Evolutionary conservation across 2,113 vertebrate genomes (phyloP).

Genomic region (Sardina pilchardus): DNA sequence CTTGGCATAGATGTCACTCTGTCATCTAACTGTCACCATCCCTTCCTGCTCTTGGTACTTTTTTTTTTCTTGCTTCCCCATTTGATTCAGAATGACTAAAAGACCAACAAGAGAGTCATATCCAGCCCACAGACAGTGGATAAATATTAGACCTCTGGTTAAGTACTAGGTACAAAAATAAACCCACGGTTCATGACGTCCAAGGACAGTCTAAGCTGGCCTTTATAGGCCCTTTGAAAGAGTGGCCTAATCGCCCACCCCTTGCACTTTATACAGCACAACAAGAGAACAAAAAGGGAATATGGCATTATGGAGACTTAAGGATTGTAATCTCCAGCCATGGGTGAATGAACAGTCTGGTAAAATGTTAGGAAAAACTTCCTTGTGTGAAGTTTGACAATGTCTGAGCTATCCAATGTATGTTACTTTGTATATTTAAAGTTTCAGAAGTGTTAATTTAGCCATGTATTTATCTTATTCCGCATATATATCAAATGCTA

Average conservation of each 20-base stretch:
- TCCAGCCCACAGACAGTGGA: conserved; percentile 6
- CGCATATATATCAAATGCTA: background rate
- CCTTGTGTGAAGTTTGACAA: background rate
- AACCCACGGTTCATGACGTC: background rate
- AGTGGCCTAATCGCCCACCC: conserved; percentile 24
- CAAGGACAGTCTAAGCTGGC: conserved; percentile 29
- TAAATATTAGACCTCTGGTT: conserved; percentile 11
- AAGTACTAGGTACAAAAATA: conserved; percentile 18
- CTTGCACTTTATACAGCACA: conserved; percentile 11
- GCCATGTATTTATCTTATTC: background rate
- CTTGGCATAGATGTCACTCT: background rate
- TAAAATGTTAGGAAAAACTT: background rate
- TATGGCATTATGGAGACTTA: background rate
- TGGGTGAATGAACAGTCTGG: too few relatives aligned
- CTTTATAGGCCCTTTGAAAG: conserved; percentile 29
- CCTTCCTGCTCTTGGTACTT: background rate
- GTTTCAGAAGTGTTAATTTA: background rate
- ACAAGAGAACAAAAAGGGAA: conserved; percentile 26
- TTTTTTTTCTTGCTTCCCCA: conserved; percentile 9
- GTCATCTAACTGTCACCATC: background rate
- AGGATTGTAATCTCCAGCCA: background rate
- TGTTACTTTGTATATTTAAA: background rate
- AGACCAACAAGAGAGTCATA: background rate
- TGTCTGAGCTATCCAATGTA: too few relatives aligned
- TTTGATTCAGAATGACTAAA: conserved; percentile 14